A percentile compares a stretch with the other conserved stretches of the same genome.
Conservation (phyloP, 2,797 vertebrate genomes). For the Anolis apletophallus region DNA sequence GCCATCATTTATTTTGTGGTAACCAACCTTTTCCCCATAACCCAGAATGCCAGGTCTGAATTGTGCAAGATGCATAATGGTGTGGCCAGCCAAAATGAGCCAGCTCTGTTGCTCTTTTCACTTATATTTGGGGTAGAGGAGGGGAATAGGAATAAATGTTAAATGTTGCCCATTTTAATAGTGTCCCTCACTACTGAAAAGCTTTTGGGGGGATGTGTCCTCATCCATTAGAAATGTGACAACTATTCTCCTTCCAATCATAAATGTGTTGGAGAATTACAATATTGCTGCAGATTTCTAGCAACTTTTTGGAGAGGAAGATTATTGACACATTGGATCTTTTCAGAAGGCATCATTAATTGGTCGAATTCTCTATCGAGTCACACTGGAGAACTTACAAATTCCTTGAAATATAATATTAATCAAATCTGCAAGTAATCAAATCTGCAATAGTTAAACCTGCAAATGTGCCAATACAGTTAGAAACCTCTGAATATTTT, state of each 20-base stretch:
- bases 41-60: too few species aligned
- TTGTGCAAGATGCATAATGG: too few species aligned
- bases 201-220: background rate
- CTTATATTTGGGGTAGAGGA: too few species aligned
- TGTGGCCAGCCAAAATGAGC: too few species aligned
- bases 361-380: background rate
- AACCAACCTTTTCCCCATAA: too few species aligned
- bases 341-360: background rate
- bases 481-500: too few species aligned
- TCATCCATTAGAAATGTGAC: background rate
- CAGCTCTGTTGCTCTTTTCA: too few species aligned
- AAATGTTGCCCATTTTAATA: background rate
- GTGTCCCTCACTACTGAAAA: background rate
- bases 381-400: too few species aligned
- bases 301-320: background rate
- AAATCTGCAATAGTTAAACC: too few species aligned
- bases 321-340: background rate
- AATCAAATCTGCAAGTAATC: too few species aligned
- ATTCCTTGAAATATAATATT: too few species aligned
- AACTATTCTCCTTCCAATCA: background rate
- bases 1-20: too few species aligned
- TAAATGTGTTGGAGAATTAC: background rate
- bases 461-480: background rate
- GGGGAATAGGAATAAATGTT: background rate
- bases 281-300: background rate